phyloP scores from a whole-genome alignment of 2,797 vertebrate species.

The Acrossocheilus fasciatus region DNA sequence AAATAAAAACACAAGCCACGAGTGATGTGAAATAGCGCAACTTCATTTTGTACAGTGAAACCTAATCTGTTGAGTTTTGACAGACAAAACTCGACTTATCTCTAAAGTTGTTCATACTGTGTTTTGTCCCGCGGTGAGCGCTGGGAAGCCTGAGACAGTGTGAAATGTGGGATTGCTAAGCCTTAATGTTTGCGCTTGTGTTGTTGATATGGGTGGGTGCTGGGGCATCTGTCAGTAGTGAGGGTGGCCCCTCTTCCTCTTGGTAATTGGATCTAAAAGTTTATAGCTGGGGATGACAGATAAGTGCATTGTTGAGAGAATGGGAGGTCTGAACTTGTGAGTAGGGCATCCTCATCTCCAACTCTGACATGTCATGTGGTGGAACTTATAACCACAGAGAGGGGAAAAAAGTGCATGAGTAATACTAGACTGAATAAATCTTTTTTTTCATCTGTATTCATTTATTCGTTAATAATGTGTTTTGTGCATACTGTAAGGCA shows the following conservation, averaged over 20 bases:
- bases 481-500: too few species aligned
- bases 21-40: conserved; percentile 25
- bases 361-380: conserved; percentile 30
- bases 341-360: conserved; percentile 41
- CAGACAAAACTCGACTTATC: conserved; percentile 60
- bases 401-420: not conserved
- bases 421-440: conserved; percentile 13
- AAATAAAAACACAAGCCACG: conserved; percentile 16
- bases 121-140: conserved; percentile 31
- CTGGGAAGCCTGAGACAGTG: conserved; percentile 23
- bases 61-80: conserved; percentile 52
- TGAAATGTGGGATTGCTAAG: conserved; percentile 52
- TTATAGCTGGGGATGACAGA: conserved; percentile 75
- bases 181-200: conserved; percentile 57
- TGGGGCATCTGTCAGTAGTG: conserved; percentile 74
- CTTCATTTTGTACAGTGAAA: conserved; percentile 53
- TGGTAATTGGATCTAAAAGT: conserved; percentile 80
- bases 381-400: not conserved
- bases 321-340: conserved; percentile 57
- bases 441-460: not conserved
- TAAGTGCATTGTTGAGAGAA: conserved; percentile 64
- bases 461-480: not conserved
- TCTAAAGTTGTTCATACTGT: conserved; percentile 44
- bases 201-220: conserved; percentile 68
- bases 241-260: conserved; percentile 80